Conservation (phyloP, 2,797 vertebrate species). For the Acanthornis magna region DNA sequence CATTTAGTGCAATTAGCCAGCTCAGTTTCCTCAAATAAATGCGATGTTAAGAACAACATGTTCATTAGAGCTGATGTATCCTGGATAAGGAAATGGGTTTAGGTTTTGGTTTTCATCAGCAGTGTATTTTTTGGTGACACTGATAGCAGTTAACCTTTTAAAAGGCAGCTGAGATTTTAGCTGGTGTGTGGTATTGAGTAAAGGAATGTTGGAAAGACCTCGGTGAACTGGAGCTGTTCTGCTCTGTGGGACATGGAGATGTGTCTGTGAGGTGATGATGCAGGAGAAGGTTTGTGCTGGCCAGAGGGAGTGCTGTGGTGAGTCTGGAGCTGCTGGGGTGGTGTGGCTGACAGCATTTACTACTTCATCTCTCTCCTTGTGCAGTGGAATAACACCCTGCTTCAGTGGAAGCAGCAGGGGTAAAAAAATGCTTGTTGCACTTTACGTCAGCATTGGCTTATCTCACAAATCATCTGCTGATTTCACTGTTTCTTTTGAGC, state of each 20-base stretch:
- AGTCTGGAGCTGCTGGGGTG: background rate
- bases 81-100: background rate
- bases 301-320: background rate
- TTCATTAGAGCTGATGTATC: background rate
- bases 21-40: constrained; percentile 16
- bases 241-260: background rate
- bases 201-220: background rate
- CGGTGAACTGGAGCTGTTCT: background rate
- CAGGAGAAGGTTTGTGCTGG: background rate
- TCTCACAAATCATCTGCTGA: background rate
- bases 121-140: background rate
- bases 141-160: background rate
- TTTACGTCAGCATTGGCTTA: background rate
- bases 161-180: background rate
- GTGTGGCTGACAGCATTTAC: background rate
- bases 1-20: background rate
- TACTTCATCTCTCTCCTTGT: background rate
- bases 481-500: background rate
- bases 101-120: background rate
- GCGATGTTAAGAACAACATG: background rate
- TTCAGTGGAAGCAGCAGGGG: background rate
- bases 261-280: background rate
- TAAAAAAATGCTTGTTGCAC: background rate
- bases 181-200: background rate
- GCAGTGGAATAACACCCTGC: background rate